Percentiles rank a stretch among this genome's conserved stretches.
phyloP scores from a whole-genome alignment of 2,888 invertebrate genomes.

The Perithous albicinctus region DNA sequence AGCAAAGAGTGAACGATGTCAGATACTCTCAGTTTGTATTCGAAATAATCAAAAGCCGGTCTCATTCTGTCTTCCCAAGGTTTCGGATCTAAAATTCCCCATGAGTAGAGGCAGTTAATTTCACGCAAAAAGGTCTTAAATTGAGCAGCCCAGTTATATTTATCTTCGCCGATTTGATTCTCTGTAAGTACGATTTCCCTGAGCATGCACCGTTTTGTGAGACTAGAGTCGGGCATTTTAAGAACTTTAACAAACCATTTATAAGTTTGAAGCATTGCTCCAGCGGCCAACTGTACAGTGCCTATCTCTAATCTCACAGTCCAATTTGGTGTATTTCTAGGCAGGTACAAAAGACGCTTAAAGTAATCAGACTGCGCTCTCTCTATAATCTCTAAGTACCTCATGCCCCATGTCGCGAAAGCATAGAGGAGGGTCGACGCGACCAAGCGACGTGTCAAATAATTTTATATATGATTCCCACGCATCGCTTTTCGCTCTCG shows the following conservation, averaged over 20 bases:
- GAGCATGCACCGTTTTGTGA: constrained; percentile 11
- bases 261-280: constrained; percentile 10
- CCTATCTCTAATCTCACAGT: constrained; percentile 22
- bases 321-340: constrained; percentile 11
- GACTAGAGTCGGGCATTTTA: neutral
- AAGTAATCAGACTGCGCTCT: constrained; percentile 29
- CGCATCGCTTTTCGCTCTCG: constrained; percentile 14
- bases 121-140: constrained; percentile 22
- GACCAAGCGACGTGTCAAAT: constrained; percentile 22
- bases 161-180: neutral
- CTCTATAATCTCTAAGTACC: constrained; percentile 45
- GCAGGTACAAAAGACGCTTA: constrained; percentile 26
- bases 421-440: constrained; percentile 36
- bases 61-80: constrained; percentile 4
- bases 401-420: constrained; percentile 46
- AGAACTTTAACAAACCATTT: constrained; percentile 43
- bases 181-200: neutral
- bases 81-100: constrained; percentile 33
- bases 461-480: constrained; percentile 3
- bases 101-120: constrained; percentile 8
- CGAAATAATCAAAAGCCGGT: neutral
- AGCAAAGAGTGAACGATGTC: neutral
- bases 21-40: neutral
- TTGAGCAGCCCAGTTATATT: constrained; percentile 27
- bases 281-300: neutral